Base-by-base conservation (phyloP, 2,888 invertebrate genomes). In the Folsomia candida region DNA sequence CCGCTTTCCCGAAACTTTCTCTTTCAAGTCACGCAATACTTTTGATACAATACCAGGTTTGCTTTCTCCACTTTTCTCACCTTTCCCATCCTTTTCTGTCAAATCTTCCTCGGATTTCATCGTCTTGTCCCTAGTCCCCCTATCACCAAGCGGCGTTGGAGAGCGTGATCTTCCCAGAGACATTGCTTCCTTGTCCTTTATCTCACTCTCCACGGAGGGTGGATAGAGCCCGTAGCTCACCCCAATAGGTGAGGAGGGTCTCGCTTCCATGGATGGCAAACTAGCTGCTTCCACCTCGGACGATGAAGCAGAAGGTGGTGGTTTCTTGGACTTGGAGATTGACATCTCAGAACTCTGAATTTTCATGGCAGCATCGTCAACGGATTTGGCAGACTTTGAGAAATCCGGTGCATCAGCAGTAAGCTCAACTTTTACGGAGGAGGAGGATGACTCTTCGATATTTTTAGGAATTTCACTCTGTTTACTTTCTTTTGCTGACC, bases 11-110 rank as follows among this genome's bases (percentile, higher is more conserved):
- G 75, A 70, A 2, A 77, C 76, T 69, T 76, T 77, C 20, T 77
- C 78, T 66, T 79, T 79, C 14, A 79, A 71, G 24, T 78, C 79
- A 18, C 75, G 65, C 20, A 79, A 60, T 11, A 75, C 77, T 62
- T 78, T 76, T 28, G 77, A 76, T 59, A 79, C 73, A 63, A 79
- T 73, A 26, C 77, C 76, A 1, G 72, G 73, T 64, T 75, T 76
- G 28, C 47, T 59, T 20, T 74, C 71, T 51, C 70, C 68, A 20
- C 62, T 54, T 51, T 68, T 70, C 54, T 25, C 58, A 47, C 9
- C 60, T 29, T 59, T 59, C 24, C 25, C 20, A 47, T 6, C 60
- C 28, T 59, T 59, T 4, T 18, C 20, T 24, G 60, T 14, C 24
- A 60, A 9, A 20, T 60, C 62, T 62, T 62, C 62, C 28, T 28